These are phyloP conservation scores for Orthosia incerta DNA, from an alignment of 2,888 invertebrate genomes.

Conservation along the genomic window DNA sequence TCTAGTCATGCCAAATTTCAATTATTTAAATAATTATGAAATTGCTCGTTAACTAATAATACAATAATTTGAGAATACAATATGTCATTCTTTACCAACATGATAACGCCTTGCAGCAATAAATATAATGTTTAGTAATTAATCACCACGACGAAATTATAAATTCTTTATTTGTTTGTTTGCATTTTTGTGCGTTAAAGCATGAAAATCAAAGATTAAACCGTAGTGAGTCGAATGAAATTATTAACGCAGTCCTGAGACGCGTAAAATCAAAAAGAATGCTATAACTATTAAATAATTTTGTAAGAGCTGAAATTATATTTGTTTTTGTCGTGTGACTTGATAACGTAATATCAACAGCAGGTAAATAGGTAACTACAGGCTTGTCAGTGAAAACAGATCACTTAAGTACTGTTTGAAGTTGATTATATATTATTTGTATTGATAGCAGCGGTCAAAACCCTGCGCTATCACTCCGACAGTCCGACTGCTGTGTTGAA, in stretches of 20 bases:
- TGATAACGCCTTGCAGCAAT: not conserved
- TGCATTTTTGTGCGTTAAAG: conserved; percentile 6
- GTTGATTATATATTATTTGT: conserved; percentile 40
- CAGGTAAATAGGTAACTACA: not conserved
- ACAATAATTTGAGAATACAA: conserved; percentile 1
- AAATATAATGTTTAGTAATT: not conserved
- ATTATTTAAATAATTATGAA: not conserved
- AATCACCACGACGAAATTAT: not conserved
- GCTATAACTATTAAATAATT: conserved; percentile 1
- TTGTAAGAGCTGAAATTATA: not conserved
- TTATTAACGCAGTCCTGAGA: conserved; percentile 23
- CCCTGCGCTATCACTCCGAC: conserved; percentile 25
- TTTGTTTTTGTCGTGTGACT: conserved; percentile 7
- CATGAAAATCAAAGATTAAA: conserved; percentile 18
- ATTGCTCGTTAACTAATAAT: not conserved
- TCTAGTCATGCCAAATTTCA: not conserved
- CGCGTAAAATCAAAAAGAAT: not conserved
- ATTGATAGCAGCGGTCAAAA: conserved; percentile 42
- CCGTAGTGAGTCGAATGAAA: conserved; percentile 9
- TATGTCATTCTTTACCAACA: too few species aligned
- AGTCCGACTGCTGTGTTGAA: conserved; percentile 16
- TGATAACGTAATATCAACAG: not conserved
- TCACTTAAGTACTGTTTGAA: conserved; percentile 22
- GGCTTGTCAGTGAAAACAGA: conserved; percentile 26
- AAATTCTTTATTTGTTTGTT: conserved; percentile 23